Percentiles rank a stretch among this genome's conserved stretches.
Evolutionary conservation across 2,888 invertebrate genomes (phyloP).

Genomic region (Xanthia icteritia): DNA sequence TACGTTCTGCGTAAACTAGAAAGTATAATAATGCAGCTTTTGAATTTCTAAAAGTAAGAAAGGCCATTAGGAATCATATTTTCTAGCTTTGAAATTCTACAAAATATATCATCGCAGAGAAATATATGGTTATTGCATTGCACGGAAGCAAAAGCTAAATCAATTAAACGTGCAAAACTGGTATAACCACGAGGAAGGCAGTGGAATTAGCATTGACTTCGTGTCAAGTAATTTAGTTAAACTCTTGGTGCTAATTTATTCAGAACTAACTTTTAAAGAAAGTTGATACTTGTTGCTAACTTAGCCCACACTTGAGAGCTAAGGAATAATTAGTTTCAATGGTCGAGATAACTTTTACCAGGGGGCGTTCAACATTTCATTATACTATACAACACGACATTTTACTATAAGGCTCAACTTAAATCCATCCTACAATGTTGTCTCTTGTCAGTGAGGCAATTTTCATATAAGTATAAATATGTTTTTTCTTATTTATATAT

Average conservation of each 20-base stretch:
- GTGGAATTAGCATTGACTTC: constrained; percentile 7
- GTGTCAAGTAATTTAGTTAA: constrained; percentile 9
- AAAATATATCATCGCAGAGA: not conserved
- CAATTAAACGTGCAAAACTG: constrained; percentile 7
- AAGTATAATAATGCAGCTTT: not conserved
- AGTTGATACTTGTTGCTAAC: not conserved
- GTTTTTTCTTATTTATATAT: too few relatives aligned
- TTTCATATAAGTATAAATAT: too few relatives aligned
- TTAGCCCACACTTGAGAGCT: not conserved
- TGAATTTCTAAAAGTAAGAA: not conserved
- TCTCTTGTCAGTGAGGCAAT: too few relatives aligned
- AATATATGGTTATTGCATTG: not conserved
- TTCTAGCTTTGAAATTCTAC: not conserved
- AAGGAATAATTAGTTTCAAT: not conserved
- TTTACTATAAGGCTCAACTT: not conserved
- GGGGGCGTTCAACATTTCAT: not conserved
- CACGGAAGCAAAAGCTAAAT: constrained; percentile 7
- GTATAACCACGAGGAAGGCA: not conserved
- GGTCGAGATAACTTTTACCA: not conserved
- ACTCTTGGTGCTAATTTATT: constrained; percentile 23
- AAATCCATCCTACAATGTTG: too few relatives aligned
- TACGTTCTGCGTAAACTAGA: not conserved
- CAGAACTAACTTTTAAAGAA: not conserved
- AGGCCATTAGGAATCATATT: not conserved
- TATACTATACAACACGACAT: too few relatives aligned